Evolutionary conservation across 2,113 vertebrate species (phyloP), one percentile per base, ranked within the genome.

Genomic region (Trachemys scripta): DNA sequence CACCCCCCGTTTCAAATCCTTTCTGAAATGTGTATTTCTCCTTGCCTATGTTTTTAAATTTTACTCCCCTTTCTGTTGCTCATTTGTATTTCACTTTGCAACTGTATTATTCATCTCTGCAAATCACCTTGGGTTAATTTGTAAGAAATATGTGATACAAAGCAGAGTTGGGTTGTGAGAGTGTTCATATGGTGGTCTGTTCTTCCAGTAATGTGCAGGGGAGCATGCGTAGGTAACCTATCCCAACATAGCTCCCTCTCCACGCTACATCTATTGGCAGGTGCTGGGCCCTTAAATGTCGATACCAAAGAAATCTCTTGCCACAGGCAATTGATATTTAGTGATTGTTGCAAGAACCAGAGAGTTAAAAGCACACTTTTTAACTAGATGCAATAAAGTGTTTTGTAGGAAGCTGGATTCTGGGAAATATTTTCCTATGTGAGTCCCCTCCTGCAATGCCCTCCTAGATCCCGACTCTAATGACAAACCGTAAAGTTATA

Each of bases 21-120:
- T 93, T 90, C 62, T 94, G 80, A 96, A 27, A 38, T 13, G 38
- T 86, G 8, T 42, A 7, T 88, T 96, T 93, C 35, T 86, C 65
- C 86, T 89, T 54, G 45, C 82, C 49, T 47, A 76, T 25, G 10
- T 45, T 25, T 29, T 13, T 78, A 16, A 47, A 24, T 78, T 78
- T 45, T 25, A 78, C 25, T 78, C 42, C 24, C 25, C 75, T 29
- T 47, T 47, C 42, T 47, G 11, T 25, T 13, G 57, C 27, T 78
- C 12, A 25, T 24, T 45, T 47, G 25, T 78, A 13, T 25, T 45
- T 47, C 75, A 47, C 75, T 76, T 45, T 76, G 42, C 22, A 76
- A 45, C 42, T 76, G 10, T 47, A 45, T 45, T 76, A 27, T 96
- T 90, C 80, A 42, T 90, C 31, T 17, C 20, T 94, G 57, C 72